phyloP scores from a whole-genome alignment of 2,113 vertebrate species.

The Tenrec ecaudatus region DNA sequence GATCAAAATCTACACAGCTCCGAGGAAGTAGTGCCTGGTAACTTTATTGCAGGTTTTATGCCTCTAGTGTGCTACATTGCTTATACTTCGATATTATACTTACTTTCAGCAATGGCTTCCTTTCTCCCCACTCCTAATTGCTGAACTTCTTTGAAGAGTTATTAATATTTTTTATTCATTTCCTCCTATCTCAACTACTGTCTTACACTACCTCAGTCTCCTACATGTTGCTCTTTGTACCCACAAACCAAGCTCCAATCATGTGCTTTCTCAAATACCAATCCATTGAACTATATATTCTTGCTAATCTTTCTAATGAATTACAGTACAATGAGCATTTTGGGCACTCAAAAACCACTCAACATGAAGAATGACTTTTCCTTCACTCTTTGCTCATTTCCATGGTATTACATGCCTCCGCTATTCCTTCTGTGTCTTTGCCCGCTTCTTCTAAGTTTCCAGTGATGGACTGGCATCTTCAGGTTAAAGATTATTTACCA shows the following conservation, averaged over 20 bases:
- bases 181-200: background rate
- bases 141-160: background rate
- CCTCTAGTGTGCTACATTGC: background rate
- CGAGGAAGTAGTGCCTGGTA: background rate
- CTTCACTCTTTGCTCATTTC: background rate
- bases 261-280: background rate
- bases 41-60: background rate
- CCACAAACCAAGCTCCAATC: no score
- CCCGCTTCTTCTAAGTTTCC: background rate
- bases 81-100: background rate
- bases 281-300: background rate
- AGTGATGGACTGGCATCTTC: background rate
- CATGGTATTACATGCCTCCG: background rate
- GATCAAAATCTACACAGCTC: background rate
- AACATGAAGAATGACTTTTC: background rate
- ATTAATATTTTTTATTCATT: background rate
- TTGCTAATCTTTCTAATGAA: background rate
- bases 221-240: no score
- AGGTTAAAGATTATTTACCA: background rate
- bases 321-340: background rate
- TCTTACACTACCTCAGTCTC: background rate
- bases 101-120: background rate
- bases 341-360: accelerated
- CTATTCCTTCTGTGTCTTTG: background rate
- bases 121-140: background rate